Evolutionary conservation across 1,140 invertebrate species (phyloP).

Genomic region (Anastatus disparis): DNA sequence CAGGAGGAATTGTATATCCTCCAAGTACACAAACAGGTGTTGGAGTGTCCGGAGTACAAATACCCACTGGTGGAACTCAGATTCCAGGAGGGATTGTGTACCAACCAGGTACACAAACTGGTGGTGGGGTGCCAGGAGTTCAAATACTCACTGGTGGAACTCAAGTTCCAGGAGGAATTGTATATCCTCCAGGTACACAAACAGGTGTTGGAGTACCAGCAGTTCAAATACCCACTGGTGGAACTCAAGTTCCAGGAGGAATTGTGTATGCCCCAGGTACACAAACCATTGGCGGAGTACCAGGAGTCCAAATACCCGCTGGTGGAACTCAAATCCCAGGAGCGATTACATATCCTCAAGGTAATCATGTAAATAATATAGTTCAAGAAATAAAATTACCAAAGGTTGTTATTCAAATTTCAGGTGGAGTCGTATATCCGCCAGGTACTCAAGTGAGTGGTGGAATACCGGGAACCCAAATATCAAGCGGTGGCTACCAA

Average conservation of each 20-base stretch:
- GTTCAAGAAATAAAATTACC: no score
- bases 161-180: not conserved
- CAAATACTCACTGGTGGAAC: not conserved
- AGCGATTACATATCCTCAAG: no score
- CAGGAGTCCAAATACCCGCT: not conserved
- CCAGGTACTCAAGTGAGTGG: not conserved
- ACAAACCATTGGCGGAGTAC: not conserved
- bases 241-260: not conserved
- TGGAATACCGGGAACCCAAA: not conserved
- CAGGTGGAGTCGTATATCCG: not conserved
- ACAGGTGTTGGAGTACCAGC: no score
- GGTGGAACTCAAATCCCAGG: not conserved
- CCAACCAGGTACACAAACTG: not conserved
- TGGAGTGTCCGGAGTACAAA: not conserved
- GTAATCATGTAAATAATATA: no score
- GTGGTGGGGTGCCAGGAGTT: not conserved
- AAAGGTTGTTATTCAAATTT: not conserved
- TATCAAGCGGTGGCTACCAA: not conserved
- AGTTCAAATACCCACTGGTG: no score
- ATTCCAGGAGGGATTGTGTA: conserved; percentile 1
- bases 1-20: not conserved
- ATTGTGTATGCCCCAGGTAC: not conserved
- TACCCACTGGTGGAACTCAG: not conserved
- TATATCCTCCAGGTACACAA: conserved; percentile 13
- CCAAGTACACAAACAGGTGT: not conserved